Base-by-base conservation (phyloP, 2,113 vertebrate species). In the Pogonocichla stellata region DNA sequence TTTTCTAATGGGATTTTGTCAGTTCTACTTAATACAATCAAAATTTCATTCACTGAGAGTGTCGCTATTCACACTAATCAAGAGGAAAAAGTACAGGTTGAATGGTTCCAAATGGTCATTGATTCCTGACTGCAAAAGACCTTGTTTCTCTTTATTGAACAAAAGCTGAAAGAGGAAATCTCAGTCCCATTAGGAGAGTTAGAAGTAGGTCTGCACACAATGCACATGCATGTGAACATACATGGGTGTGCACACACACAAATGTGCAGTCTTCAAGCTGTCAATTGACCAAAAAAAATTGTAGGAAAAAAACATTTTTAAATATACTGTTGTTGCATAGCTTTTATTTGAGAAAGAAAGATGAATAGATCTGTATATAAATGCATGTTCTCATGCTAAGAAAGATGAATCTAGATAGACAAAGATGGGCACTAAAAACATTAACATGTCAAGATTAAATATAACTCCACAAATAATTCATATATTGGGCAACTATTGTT, bases 1-100 rank as follows among this genome's bases (percentile, higher is more conserved):
- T 92, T 91, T 96, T 77, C 58, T 92, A 91, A 81, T 95, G 84
- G 50, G 64, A 45, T 92, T 97, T 91, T 66, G 24, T 95, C 54
- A 88, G 24, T 81, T 94, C 51, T 89, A 45, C 31, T 84, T 94
- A 95, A 95, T 67, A 33, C 26, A 95, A 74, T 90, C n/a, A 83
- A 80, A 42, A 4, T 89, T 92, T 86, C 70, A 48, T 92, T 83
- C 13, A 34, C 60, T 50, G 67, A 14, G 69, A 67, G 25, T 61
- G 19, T 47, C 96, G 29, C 51, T 96, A 13, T 75, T 92, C 61
- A 86, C 58, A 64, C 20, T 94, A 79, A 95, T 86, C 69, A 88
- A 45, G 47, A 79, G 92, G 87, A 71, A 92, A 87, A 92, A 67
- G 60, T 82, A 53, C 45, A 91, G 60, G 64, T 77, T 93, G 82